phyloP scores from a whole-genome alignment of 2,888 invertebrate species.

The Macrophya annulata region DNA sequence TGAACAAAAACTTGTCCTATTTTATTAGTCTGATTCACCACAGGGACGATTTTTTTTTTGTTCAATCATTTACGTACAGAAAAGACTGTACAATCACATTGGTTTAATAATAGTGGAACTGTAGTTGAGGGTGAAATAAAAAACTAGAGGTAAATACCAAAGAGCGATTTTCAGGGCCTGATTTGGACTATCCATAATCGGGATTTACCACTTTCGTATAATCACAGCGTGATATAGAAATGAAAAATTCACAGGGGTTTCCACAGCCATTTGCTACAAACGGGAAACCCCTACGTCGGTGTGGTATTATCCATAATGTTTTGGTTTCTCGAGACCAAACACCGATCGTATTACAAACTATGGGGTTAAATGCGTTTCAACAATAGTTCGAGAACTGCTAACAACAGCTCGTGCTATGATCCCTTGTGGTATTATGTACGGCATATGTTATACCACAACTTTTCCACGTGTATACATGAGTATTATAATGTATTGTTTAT shows the following conservation, averaged over 20 bases:
- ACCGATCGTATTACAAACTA: background rate
- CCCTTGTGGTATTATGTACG: background rate
- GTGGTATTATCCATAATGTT: background rate
- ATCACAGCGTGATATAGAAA: background rate
- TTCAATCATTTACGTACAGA: background rate
- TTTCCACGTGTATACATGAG: background rate
- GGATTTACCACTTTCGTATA: background rate
- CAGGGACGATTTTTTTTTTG: background rate
- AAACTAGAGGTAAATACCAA: background rate
- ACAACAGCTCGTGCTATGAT: background rate
- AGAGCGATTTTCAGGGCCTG: background rate
- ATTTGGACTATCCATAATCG: background rate
- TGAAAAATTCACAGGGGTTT: background rate
- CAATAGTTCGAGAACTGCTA: background rate
- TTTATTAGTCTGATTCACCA: background rate
- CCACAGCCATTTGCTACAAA: background rate
- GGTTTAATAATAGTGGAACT: background rate
- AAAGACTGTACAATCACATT: background rate
- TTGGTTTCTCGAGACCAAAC: background rate
- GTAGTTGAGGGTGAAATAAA: background rate
- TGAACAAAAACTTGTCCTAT: constrained; percentile 25
- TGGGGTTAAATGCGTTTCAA: background rate
- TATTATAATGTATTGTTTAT: background rate
- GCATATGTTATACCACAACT: background rate
- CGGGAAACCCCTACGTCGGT: background rate